These are phyloP conservation scores for Nipponacmea schrenckii DNA, from an alignment of 2,888 invertebrate species.

Conservation along the genomic window DNA sequence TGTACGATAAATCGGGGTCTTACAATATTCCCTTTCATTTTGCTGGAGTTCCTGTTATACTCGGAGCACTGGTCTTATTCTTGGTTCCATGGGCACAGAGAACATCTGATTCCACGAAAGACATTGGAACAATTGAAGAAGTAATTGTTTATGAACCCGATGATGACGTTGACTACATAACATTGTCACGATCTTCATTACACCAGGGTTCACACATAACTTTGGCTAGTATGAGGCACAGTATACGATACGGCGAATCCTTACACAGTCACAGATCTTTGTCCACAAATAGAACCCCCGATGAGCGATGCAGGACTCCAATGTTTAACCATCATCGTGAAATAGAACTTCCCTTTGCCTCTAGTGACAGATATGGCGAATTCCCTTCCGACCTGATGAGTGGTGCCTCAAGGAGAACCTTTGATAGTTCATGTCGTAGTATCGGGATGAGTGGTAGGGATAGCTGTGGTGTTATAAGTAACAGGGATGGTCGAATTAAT, in stretches of 20 bases:
- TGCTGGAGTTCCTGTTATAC: constrained; percentile 50
- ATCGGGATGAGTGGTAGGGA: background rate
- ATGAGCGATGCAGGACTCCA: constrained; percentile 8
- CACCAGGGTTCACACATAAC: background rate
- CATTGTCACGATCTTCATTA: constrained; percentile 6
- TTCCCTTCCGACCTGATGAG: background rate
- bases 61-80: constrained; percentile 49
- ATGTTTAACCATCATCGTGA: background rate
- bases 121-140: constrained; percentile 32
- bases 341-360: background rate
- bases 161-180: constrained; percentile 15
- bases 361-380: background rate
- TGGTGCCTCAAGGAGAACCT: background rate
- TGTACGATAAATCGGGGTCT: constrained; percentile 49
- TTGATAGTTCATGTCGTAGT: background rate
- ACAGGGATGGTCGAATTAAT: too few species aligned
- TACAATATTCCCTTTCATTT: constrained; percentile 56
- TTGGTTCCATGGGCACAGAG: constrained; percentile 59
- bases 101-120: constrained; percentile 39
- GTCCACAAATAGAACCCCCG: background rate
- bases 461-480: too few species aligned
- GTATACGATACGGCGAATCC: background rate
- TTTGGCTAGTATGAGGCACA: background rate
- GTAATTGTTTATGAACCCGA: background rate
- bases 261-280: background rate